phyloP scores from a whole-genome alignment of 2,888 invertebrate genomes.

The Acholoe squamosa region DNA sequence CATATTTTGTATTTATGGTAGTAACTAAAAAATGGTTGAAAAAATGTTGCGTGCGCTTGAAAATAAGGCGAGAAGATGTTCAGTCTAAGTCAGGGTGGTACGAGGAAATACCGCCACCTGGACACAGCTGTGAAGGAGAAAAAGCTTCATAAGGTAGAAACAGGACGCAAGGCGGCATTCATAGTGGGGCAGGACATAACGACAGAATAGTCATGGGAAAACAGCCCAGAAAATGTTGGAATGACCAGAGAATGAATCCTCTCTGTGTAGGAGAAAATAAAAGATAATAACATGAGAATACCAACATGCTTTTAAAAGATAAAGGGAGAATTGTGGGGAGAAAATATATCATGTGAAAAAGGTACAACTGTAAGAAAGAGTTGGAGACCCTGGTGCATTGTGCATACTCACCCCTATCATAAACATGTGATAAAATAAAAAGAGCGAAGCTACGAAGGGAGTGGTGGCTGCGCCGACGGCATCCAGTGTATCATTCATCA shows the following conservation, averaged over 20 bases:
- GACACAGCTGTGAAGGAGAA: not conserved
- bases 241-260: slow-evolving; percentile 18
- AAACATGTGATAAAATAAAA: slow-evolving; percentile 68
- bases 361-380: slow-evolving; percentile 11
- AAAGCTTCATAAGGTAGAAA: not conserved
- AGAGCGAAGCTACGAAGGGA: slow-evolving; percentile 66
- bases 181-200: not conserved
- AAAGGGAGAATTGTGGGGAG: not conserved
- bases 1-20: not conserved
- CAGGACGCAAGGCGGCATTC: not conserved
- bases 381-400: slow-evolving; percentile 23
- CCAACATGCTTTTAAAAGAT: not conserved
- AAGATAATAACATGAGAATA: not conserved
- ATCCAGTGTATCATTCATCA: slow-evolving; percentile 77
- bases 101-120: not conserved
- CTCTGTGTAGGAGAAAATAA: not conserved
- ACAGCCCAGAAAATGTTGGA: slow-evolving; percentile 31
- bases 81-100: slow-evolving; percentile 18
- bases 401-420: slow-evolving; percentile 69
- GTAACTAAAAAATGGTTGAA: not conserved
- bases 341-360: not conserved
- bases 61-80: not conserved
- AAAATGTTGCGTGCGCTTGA: not conserved
- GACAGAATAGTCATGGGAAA: not conserved
- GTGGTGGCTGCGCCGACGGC: slow-evolving; percentile 41